phyloP scores from a whole-genome alignment of 2,797 vertebrate species.

The Syngnathus acus region DNA sequence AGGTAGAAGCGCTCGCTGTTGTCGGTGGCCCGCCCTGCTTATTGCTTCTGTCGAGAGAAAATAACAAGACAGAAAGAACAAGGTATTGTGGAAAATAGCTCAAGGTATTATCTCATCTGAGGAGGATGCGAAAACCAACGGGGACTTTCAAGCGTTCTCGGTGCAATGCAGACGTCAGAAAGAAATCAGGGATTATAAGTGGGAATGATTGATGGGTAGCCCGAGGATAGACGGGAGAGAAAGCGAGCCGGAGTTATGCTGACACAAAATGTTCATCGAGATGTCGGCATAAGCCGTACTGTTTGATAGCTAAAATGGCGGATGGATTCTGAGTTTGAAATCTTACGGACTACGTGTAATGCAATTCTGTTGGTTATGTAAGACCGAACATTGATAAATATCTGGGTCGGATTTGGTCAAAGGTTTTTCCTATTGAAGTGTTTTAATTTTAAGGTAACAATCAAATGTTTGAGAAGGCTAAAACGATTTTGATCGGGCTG shows the following conservation, averaged over 20 bases:
- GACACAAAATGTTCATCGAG: conserved; percentile 62
- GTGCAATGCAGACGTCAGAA: conserved; percentile 15
- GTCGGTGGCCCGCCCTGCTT: conserved; percentile 41
- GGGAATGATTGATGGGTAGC: conserved; percentile 65
- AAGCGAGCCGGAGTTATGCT: conserved; percentile 38
- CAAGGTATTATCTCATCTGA: conserved; percentile 61
- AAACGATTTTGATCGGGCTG: conserved; percentile 55
- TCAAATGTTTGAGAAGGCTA: too few species aligned
- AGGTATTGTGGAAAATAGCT: conserved; percentile 44
- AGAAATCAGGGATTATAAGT: conserved; percentile 36
- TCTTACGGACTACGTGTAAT: conserved; percentile 53
- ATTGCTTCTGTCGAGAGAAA: conserved; percentile 56
- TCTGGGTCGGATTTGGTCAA: conserved; percentile 59
- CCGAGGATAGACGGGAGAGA: conserved; percentile 47
- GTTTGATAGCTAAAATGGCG: conserved; percentile 59
- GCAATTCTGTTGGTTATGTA: conserved; percentile 65
- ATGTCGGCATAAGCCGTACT: conserved; percentile 27
- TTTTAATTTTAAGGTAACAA: conserved; percentile 14
- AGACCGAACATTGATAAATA: conserved; percentile 58
- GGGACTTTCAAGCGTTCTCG: conserved; percentile 56
- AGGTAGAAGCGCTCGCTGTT: neutral
- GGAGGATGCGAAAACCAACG: conserved; percentile 54
- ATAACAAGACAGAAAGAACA: conserved; percentile 26
- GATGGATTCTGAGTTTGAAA: conserved; percentile 46
- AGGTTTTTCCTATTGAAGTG: conserved; percentile 12